Conservation (phyloP, 2,888 invertebrate genomes). For the Tigriopus californicus region DNA sequence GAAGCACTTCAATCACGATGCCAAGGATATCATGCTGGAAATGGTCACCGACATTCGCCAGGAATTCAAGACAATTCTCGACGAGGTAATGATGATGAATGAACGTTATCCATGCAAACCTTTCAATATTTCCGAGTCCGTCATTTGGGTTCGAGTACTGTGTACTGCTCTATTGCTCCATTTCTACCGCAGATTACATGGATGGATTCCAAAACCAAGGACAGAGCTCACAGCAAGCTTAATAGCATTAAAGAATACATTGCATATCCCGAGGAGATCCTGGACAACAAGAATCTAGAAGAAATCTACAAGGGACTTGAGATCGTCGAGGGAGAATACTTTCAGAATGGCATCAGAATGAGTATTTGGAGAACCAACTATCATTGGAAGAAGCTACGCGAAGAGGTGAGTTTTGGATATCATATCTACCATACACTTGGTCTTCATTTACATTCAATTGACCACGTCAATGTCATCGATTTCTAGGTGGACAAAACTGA, state of each 20-base stretch:
- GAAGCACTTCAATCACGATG: slow-evolving; percentile 66
- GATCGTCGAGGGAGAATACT: slow-evolving; percentile 46
- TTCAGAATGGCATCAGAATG: slow-evolving; percentile 54
- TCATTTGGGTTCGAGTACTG: background rate
- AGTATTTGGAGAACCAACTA: slow-evolving; percentile 61
- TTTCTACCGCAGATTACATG: slow-evolving; percentile 40
- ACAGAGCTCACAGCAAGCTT: slow-evolving; percentile 44
- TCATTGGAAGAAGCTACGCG: slow-evolving; percentile 50
- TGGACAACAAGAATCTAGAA: slow-evolving; percentile 57
- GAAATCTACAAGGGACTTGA: slow-evolving; percentile 56
- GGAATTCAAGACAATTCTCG: slow-evolving; percentile 59
- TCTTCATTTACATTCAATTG: too few relatives aligned
- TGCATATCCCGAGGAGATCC: slow-evolving; percentile 74
- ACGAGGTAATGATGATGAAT: slow-evolving; percentile 32
- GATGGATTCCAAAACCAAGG: slow-evolving; percentile 70
- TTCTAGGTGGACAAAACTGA: slow-evolving; percentile 58
- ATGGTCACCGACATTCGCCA: slow-evolving; percentile 68
- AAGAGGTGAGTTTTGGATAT: too few relatives aligned
- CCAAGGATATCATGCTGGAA: slow-evolving; percentile 60
- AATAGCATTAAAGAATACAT: slow-evolving; percentile 69
- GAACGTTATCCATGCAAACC: background rate
- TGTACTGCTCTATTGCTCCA: background rate
- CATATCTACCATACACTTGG: too few relatives aligned
- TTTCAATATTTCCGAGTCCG: background rate
- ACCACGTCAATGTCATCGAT: background rate